These are phyloP conservation scores for Drosophila lacertosa DNA, from an alignment of 1,140 invertebrate genomes.

Conservation along the genomic window DNA sequence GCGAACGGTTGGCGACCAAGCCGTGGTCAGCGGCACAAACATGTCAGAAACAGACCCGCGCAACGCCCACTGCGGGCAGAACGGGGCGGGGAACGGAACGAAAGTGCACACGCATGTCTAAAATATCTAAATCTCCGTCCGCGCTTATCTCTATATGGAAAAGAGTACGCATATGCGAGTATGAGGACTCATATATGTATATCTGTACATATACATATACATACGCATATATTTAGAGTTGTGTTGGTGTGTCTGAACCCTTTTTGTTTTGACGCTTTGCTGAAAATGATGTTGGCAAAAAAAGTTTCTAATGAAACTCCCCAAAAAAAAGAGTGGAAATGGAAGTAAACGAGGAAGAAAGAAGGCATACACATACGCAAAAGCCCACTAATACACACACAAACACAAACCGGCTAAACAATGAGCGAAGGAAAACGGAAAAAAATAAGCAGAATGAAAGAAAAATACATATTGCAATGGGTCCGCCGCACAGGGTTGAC, in stretches of 20 bases:
- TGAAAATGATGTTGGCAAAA: conserved; percentile 63
- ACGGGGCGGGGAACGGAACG: not conserved
- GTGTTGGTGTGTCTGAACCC: conserved; percentile 56
- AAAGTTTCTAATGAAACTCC: conserved; percentile 75
- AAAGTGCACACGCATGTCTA: conserved; percentile 66
- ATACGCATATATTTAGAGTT: no score
- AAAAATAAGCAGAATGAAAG: not conserved
- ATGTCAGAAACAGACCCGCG: conserved; percentile 61
- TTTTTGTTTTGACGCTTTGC: conserved; percentile 67
- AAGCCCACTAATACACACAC: conserved; percentile 49
- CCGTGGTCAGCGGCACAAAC: conserved; percentile 46
- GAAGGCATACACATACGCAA: conserved; percentile 7
- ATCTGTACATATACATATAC: conserved; percentile 35
- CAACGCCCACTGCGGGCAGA: not conserved
- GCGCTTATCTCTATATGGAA: conserved; percentile 58
- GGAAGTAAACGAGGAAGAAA: conserved; percentile 2
- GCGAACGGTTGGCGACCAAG: conserved; percentile 11
- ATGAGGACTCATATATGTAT: not conserved
- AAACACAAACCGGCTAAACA: conserved; percentile 19
- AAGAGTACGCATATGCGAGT: not conserved
- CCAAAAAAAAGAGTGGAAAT: conserved; percentile 44
- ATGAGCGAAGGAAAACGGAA: not conserved
- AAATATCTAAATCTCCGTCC: conserved; percentile 74
- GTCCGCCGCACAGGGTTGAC: conserved; percentile 37
- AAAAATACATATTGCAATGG: conserved; percentile 19